Percentiles rank a stretch among this genome's conserved stretches.
Evolutionary conservation across 2,113 vertebrate genomes (phyloP).

Genomic region (Accipiter virgatus): DNA sequence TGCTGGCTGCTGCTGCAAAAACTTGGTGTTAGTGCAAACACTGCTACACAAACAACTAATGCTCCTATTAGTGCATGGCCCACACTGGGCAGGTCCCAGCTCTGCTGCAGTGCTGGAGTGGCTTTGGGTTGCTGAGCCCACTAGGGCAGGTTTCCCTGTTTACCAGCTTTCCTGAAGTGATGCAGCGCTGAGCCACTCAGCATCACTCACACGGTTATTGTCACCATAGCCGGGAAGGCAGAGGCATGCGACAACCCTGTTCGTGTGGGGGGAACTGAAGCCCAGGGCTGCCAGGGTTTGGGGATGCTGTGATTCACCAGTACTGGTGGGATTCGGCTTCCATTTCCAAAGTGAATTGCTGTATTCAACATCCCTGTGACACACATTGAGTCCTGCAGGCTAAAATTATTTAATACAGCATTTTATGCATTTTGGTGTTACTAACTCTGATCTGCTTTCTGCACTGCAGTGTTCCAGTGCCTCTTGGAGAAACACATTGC

Average conservation of each 20-base stretch:
- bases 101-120: background rate
- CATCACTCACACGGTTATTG: background rate
- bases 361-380: background rate
- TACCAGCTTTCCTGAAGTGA: background rate
- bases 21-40: background rate
- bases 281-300: background rate
- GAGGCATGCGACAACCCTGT: background rate
- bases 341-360: background rate
- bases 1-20: background rate
- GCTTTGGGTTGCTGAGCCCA: background rate
- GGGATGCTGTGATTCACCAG: background rate
- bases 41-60: background rate
- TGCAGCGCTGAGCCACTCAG: background rate
- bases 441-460: background rate
- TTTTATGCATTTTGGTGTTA: background rate
- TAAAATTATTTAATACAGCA: background rate
- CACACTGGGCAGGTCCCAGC: background rate
- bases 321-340: background rate
- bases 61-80: background rate
- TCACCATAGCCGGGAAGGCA: background rate
- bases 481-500: background rate
- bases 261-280: background rate
- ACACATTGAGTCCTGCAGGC: background rate
- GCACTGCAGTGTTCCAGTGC: background rate
- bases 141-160: background rate